Percentiles rank a stretch among this genome's conserved stretches.
phyloP scores from a whole-genome alignment of 2,888 invertebrate genomes.

The Scaptomyza parva region DNA sequence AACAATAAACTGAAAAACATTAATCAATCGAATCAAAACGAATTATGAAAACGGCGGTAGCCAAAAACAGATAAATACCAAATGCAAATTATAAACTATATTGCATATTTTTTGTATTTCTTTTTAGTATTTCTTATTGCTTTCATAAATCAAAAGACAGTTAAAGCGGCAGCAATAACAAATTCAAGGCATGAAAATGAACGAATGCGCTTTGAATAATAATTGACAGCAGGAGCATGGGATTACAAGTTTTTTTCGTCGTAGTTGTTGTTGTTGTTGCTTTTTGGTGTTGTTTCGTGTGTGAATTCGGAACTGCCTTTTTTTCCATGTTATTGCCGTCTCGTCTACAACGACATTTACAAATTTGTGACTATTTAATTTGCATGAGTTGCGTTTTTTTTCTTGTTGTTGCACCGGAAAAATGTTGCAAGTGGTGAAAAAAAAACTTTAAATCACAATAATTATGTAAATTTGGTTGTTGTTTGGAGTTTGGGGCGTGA shows the following conservation, averaged over 20 bases:
- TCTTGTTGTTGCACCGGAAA: constrained; percentile 42
- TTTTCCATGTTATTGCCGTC: constrained; percentile 37
- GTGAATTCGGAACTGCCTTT: constrained; percentile 58
- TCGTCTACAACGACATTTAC: constrained; percentile 43
- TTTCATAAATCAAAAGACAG: constrained; percentile 44
- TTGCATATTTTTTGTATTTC: constrained; percentile 17
- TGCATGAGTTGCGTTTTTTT: constrained; percentile 21
- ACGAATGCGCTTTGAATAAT: constrained; percentile 68
- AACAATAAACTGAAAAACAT: constrained; percentile 48
- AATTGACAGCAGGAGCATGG: constrained; percentile 53
- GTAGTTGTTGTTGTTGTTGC: constrained; percentile 10
- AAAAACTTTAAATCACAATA: constrained; percentile 78
- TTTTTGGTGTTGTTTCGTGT: too few relatives aligned
- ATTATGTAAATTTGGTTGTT: constrained; percentile 70
- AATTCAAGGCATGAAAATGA: constrained; percentile 56
- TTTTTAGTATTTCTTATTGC: constrained; percentile 20
- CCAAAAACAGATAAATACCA: constrained; percentile 6
- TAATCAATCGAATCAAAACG: constrained; percentile 58
- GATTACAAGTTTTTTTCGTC: constrained; percentile 1
- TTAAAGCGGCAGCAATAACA: background rate
- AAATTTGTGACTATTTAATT: constrained; percentile 60
- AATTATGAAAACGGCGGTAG: constrained; percentile 24
- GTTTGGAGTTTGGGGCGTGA: constrained; percentile 52
- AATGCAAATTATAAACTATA: constrained; percentile 50
- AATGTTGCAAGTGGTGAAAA: constrained; percentile 47